Evolutionary conservation across 2,888 invertebrate genomes (phyloP).

Genomic region (Gisinianus flammeolus): DNA sequence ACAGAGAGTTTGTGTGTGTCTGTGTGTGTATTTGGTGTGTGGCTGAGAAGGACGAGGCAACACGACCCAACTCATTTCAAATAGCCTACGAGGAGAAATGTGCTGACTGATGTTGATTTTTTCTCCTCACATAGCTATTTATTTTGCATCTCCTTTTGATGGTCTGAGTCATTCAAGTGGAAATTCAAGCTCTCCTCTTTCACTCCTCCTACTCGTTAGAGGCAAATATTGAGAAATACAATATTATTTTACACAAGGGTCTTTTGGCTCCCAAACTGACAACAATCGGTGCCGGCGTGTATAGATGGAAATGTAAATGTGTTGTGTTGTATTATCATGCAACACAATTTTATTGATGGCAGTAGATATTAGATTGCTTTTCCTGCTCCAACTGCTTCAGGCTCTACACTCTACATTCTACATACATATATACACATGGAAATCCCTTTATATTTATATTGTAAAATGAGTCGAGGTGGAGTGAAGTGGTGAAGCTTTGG

Average conservation of each 20-base stretch:
- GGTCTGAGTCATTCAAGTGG: constrained; percentile 35
- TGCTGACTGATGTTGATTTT: constrained; percentile 35
- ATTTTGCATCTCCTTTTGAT: constrained; percentile 43
- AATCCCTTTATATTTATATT: too few relatives aligned
- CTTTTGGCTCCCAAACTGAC: not conserved
- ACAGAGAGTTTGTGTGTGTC: not conserved
- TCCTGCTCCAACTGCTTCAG: not conserved
- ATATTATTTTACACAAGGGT: constrained; percentile 33
- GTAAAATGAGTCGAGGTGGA: not conserved
- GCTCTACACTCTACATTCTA: too few relatives aligned
- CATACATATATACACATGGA: too few relatives aligned
- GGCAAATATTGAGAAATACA: constrained; percentile 40
- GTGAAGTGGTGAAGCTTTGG: not conserved
- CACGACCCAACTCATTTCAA: not conserved
- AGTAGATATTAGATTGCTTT: not conserved
- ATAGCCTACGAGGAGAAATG: constrained; percentile 20
- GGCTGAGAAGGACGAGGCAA: not conserved
- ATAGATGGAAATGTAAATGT: not conserved
- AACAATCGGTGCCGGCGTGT: not conserved
- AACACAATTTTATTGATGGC: not conserved
- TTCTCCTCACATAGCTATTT: constrained; percentile 31
- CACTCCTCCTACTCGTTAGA: constrained; percentile 18
- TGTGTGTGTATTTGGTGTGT: not conserved
- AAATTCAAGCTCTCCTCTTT: constrained; percentile 23
- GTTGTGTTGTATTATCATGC: too few relatives aligned